Evolutionary conservation across 2,113 vertebrate genomes (phyloP), one percentile per base, ranked within the genome.

Genomic region (Pipa parva): DNA sequence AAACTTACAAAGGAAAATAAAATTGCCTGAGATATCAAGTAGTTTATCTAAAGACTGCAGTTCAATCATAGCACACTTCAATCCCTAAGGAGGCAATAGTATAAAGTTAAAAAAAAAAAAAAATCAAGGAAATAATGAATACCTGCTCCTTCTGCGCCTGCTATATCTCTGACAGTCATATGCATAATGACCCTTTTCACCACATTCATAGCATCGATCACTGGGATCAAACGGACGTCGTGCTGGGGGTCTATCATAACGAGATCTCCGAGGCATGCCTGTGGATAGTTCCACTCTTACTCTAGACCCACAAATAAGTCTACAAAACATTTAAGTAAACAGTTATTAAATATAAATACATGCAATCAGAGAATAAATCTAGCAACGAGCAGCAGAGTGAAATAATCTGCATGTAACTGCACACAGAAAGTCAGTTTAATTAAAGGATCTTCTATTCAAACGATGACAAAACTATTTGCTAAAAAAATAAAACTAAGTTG

Each of bases 121-220:
- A 68, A 71, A 12, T 70, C 39, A 18, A 31, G 39, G 7, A 80
- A 49, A 11, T 49, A 22, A 7, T 22, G 9, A 78, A 24, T 91
- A 92, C 92, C 91, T 92, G 88, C 90, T 92, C 76, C 89, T 83
- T 46, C 89, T 82, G 2, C 89, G 83, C 0, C 91, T 87, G 52
- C 91, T 90, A 77, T 92, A 93, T 57, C 92, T 91, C 54, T 91
- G 91, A 57, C 92, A 93, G 74, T 93, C 92, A 66, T 93, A 94
- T 63, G 92, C 92, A 79, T 93, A 94, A 84, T 93, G 92, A 72
- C 92, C 91, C 82, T 90, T 93, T 80, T 94, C 92, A 7, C 92
- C 91, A 75, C 92, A 93, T 59, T 94, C 91, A 52, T 94, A 93
- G 72, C 92, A 94, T 62, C 91, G 87, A 80, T 94, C 92, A 58